Base-by-base conservation (phyloP, 2,797 vertebrate species). In the Chaunax sp. region DNA sequence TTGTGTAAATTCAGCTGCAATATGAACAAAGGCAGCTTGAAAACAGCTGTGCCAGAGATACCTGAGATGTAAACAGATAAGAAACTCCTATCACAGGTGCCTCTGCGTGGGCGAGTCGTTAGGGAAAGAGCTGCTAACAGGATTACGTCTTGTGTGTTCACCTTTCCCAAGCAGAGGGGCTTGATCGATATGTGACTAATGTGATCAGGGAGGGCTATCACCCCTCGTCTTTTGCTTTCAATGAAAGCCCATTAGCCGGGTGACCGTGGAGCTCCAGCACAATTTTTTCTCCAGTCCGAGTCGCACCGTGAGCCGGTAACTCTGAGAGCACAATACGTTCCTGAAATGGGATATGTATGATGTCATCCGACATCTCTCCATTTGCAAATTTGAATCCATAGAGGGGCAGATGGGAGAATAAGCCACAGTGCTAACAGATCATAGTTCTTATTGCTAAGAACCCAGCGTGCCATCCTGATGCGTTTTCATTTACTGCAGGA, bases 101-200 rank as follows among this genome's bases (percentile, higher is more conserved):
- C 45, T 49, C 52, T 78, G 44, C 51, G 61, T 35, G 47, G 23
- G 43, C 9, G 49, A 81, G 81, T 69, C 63, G 55, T 79, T 56
- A 37, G 53, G 61, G 54, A 75, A 75, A 68, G 62, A 75, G 77
- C 78, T 46, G 64, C 84, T 84, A 90, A 92, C 78, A 77, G 87
- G 83, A 90, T 91, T 89, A 90, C 20, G 52, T 72, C 62, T 79
- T 30, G 64, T 59, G 40, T 66, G 82, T 80, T 92, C 82, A 87
- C 81, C 83, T 91, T 89, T 85, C 77, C 72, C 47, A 46, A 75
- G 75, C 74, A 61, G 23, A 82, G 64, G 63, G 69, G 40, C 69
- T 28, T 73, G 87, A 92, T 92, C 90, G 58, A 92, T 92, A 90
- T 72, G 80, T 69, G 73, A 85, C 85, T 89, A 90, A 90, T 91